Base-by-base conservation (phyloP, 2,113 vertebrate species). In the Gallinago media region DNA sequence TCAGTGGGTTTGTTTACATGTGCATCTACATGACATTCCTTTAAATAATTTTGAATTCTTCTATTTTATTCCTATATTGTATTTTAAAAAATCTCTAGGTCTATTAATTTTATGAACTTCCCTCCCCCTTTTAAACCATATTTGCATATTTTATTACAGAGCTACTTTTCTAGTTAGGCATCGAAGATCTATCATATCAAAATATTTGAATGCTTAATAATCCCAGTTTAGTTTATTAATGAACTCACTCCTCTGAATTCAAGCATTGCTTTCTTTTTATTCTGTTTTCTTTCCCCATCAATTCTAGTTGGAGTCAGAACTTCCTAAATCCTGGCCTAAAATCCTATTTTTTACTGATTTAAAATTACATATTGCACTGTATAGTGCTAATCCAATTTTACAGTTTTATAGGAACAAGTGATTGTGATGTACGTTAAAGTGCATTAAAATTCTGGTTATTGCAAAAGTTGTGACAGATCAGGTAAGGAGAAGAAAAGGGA, bases 371-470 rank as follows among this genome's bases (percentile, higher is more conserved):
- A 55, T 80, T 85, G 32, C 29, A 74, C 4, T 73, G 17, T 21
- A 31, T 44, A n/a, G 38, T 83, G 67, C 38, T 94, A 94, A 95
- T 93, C 78, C 59, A 88, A 55, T 96, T 96, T 88, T 90, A 93
- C 71, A 93, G 34, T 58, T 70, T 93, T 80, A 80, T 18, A 77
- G 26, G 72, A 78, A 26, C 14, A 56, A 86, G 59, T 49, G 63
- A 65, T n/a, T 74, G 38, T 83, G 47, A 66, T 80, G 55, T 70
- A 88, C 47, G 50, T 38, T 83, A 54, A 88, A 93, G 63, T 84
- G 32, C 38, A 92, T 77, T 95, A 74, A 88, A 95, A 95, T 94
- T 93, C 63, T 83, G 59, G 38, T 86, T 90, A 25, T 84, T 63
- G 52, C 0, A 0, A 55, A 88, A 52, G 27, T 67, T 88, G 63